Conservation (phyloP, 53 echinoderm and acorn worm genomes). For the Hippasteria phrygiana region DNA sequence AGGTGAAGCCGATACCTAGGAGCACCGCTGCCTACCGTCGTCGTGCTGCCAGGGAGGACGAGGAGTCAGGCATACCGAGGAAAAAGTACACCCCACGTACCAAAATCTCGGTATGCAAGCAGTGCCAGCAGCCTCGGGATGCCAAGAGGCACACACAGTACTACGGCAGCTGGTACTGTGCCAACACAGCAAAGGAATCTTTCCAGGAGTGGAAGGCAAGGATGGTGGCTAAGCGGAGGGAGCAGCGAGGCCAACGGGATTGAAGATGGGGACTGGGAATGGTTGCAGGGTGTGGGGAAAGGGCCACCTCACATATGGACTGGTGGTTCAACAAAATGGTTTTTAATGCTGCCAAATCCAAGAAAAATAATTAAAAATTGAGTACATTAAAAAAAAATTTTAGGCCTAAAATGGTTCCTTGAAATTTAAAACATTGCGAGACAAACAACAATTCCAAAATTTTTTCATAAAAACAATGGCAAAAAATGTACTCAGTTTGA, state of each 20-base stretch:
- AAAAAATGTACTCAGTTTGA: not conserved
- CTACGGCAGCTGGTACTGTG: conserved; percentile 63
- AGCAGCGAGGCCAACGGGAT: not conserved
- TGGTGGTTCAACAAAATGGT: no score
- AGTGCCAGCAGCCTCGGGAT: conserved; percentile 22
- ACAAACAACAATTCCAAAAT: no score
- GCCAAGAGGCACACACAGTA: conserved; percentile 34
- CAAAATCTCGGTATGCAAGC: not conserved
- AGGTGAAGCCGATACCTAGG: not conserved
- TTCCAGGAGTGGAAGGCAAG: conserved; percentile 34
- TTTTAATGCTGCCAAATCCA: no score
- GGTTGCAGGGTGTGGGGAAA: no score
- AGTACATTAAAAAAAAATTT: no score
- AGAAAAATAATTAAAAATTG: no score
- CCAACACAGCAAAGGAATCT: not conserved
- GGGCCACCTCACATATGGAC: no score
- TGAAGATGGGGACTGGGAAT: not conserved
- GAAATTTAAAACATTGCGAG: no score
- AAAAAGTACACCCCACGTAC: conserved; percentile 21
- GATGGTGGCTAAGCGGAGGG: conserved; percentile 18
- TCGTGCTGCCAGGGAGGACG: conserved; percentile 7
- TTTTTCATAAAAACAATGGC: not conserved
- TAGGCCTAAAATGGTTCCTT: not conserved
- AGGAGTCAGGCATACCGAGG: conserved; percentile 8
- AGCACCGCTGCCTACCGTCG: conserved; percentile 34